Percentiles rank a stretch among this genome's conserved stretches.
Evolutionary conservation across 2,797 vertebrate species (phyloP).

Genomic region (Amblyraja radiata): DNA sequence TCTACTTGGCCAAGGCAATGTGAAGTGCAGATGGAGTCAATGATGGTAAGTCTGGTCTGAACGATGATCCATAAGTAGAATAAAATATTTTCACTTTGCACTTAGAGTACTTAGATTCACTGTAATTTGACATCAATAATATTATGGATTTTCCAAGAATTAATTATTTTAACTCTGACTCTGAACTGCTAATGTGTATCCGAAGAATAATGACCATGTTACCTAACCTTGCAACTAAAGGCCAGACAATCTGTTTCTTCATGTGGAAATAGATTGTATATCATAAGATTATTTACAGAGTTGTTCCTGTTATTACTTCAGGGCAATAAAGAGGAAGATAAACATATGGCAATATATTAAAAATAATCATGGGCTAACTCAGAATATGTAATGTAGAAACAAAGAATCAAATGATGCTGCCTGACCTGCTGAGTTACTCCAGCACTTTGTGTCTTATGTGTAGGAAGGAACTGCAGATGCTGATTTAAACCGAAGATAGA

Average conservation of each 20-base stretch:
- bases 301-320: background rate
- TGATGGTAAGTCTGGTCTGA: too few relatives aligned
- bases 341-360: background rate
- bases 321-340: background rate
- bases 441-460: too few relatives aligned
- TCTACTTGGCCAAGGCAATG: too few relatives aligned
- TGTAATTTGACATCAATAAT: background rate
- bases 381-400: background rate
- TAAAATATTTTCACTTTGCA: conserved; percentile 9
- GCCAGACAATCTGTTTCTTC: background rate
- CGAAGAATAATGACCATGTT: conserved; percentile 5
- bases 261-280: background rate
- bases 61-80: background rate
- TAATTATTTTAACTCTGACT: conserved; percentile 5
- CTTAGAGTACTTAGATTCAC: conserved; percentile 16
- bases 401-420: too few relatives aligned
- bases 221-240: background rate
- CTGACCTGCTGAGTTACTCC: too few relatives aligned
- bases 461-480: too few relatives aligned
- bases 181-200: conserved; percentile 3
- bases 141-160: background rate
- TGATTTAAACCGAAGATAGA: too few relatives aligned
- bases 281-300: background rate
- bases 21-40: too few relatives aligned
- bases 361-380: background rate